These are phyloP conservation scores for Glandiceps talaboti DNA, from an alignment of 53 echinoderm and acorn worm species.

Conservation along the genomic window DNA sequence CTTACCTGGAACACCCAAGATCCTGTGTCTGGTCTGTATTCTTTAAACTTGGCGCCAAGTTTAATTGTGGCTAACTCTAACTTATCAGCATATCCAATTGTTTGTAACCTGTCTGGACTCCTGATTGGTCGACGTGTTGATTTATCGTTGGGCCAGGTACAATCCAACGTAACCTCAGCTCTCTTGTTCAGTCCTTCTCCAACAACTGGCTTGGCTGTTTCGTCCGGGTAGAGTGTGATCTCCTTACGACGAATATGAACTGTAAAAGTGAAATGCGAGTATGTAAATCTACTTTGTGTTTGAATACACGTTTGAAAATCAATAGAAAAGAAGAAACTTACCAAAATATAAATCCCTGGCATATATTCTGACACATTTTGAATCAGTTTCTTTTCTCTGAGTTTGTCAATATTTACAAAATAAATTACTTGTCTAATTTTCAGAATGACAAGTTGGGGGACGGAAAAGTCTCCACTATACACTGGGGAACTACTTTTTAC, in stretches of 20 bases:
- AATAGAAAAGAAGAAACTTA: too few species aligned
- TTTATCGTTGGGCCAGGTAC: constrained; percentile 90
- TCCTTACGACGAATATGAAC: constrained; percentile 94
- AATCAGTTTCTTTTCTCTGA: too few species aligned
- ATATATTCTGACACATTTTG: too few species aligned
- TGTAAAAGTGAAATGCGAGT: constrained; percentile 14
- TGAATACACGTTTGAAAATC: too few species aligned
- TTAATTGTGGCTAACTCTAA: constrained; percentile 78
- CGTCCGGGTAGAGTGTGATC: constrained; percentile 90
- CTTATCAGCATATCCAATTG: constrained; percentile 63
- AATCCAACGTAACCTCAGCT: constrained; percentile 91
- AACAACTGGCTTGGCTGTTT: constrained; percentile 45
- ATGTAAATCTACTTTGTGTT: too few species aligned
- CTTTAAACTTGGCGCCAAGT: constrained; percentile 89
- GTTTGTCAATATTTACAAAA: too few species aligned
- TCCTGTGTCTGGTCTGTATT: constrained; percentile 88
- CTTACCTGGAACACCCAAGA: constrained; percentile 94
- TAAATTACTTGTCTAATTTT: too few species aligned
- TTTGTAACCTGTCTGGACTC: constrained; percentile 53
- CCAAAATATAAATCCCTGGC: too few species aligned
- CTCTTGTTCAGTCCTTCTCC: constrained; percentile 85
- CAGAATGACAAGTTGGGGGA: too few species aligned
- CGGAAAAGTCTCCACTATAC: too few species aligned
- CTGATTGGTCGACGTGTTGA: constrained; percentile 69
- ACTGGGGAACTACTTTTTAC: too few species aligned